phyloP scores from a whole-genome alignment of 2,888 invertebrate species.

The Mythimna ferrago region DNA sequence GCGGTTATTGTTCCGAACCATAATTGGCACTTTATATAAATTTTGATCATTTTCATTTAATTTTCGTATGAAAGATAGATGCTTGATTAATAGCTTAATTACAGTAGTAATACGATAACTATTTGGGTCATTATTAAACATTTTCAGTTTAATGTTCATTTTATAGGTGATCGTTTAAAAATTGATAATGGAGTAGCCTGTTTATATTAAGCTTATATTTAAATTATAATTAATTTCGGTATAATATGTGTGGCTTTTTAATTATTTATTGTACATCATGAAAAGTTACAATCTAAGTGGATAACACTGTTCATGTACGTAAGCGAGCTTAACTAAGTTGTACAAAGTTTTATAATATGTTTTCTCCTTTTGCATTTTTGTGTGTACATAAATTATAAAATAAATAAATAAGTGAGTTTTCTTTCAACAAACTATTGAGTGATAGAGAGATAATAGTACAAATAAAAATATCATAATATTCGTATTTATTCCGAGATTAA shows the following conservation, averaged over 20 bases:
- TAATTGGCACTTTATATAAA: constrained; percentile 43
- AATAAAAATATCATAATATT: too few species aligned
- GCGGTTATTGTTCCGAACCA: constrained; percentile 14
- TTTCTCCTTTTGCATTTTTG: too few species aligned
- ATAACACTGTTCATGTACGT: too few species aligned
- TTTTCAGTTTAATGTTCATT: constrained; percentile 22
- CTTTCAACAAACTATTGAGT: too few species aligned
- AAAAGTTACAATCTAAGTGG: too few species aligned
- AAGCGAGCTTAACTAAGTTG: too few species aligned
- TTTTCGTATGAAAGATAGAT: constrained; percentile 55
- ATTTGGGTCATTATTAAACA: constrained; percentile 15
- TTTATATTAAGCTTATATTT: constrained; percentile 9
- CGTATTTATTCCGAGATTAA: too few species aligned
- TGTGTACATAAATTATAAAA: too few species aligned
- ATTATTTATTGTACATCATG: too few species aligned
- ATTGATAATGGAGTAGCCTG: constrained; percentile 1
- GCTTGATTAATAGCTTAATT: constrained; percentile 49
- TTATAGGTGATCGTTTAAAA: constrained; percentile 28
- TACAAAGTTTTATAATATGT: too few species aligned
- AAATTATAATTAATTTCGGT: not conserved
- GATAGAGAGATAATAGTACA: too few species aligned
- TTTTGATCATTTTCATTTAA: constrained; percentile 59
- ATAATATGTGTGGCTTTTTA: not conserved
- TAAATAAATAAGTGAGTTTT: too few species aligned
- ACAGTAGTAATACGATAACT: constrained; percentile 48